Evolutionary conservation across 1,140 invertebrate species (phyloP), one percentile per base, ranked within the genome.

Genomic region (Lerema accius): DNA sequence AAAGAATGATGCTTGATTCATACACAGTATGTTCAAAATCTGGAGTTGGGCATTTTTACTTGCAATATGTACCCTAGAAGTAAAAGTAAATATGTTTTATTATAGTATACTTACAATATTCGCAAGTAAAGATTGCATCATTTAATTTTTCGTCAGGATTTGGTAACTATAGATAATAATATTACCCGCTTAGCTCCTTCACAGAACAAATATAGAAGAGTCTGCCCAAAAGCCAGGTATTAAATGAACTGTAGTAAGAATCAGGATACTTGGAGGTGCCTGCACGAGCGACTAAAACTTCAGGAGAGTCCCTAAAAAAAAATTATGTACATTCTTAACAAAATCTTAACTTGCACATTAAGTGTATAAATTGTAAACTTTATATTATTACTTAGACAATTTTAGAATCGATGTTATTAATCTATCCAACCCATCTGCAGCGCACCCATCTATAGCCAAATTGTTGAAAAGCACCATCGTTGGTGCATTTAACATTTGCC

Each of bases 151-250:
- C n/a, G n/a, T n/a, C n/a, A n/a, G n/a, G n/a, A n/a, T n/a, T n/a
- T n/a, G n/a, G n/a, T n/a, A n/a, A n/a, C n/a, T n/a, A n/a, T n/a
- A n/a, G n/a, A n/a, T n/a, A 37, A 32, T 3, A 32, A 7, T 10
- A 14, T 71, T 84, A 92, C 92, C 80, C 85, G 14, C 80, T 69
- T 11, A 92, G 70, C 63, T 92, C 86, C 37, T 92, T 84, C 6
- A 89, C 86, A 28, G 90, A 92, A 71, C 92, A 89, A 2, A 93
- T 78, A 84, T 93, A 93, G 73, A 93, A 92, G 63, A 93, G 80
- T 69, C 91, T 84, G 13, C 92, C 92, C 13, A 93, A 63, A 10
- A 93, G 73, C 93, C 93, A 93, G 37, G 89, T 91, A 66, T 92
- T 92, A 65, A 93, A 93, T 0, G 90, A 83, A 69, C 80, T 82